Conservation (phyloP, 2,113 vertebrate species). For the Seriola quinqueradiata region DNA sequence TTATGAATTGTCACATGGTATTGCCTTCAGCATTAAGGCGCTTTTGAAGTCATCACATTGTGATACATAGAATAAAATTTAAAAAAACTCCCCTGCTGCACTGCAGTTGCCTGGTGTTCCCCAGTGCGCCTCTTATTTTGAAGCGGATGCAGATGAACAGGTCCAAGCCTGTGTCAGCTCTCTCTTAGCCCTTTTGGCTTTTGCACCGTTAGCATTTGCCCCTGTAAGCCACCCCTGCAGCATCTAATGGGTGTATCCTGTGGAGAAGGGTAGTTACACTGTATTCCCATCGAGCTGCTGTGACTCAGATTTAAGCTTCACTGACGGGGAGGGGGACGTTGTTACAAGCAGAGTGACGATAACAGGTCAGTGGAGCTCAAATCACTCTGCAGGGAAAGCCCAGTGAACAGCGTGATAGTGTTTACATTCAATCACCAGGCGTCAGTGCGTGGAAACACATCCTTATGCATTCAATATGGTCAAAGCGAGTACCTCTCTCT, state of each 20-base stretch:
- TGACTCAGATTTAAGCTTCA: slow-evolving; percentile 37
- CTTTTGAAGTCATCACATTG: slow-evolving; percentile 16
- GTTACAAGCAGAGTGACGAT: slow-evolving; percentile 17
- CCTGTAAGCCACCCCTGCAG: slow-evolving; percentile 27
- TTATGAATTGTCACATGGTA: slow-evolving; percentile 54
- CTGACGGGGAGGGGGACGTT: slow-evolving; percentile 20
- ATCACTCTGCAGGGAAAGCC: slow-evolving; percentile 14
- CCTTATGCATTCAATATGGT: slow-evolving; percentile 23
- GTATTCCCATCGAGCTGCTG: slow-evolving; percentile 38
- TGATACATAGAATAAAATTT: neutral
- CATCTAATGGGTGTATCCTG: slow-evolving; percentile 25
- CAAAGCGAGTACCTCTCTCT: slow-evolving; percentile 43
- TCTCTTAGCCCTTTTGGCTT: slow-evolving; percentile 12
- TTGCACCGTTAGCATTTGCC: slow-evolving; percentile 31
- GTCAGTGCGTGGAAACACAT: slow-evolving; percentile 17
- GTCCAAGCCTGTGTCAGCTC: slow-evolving; percentile 18
- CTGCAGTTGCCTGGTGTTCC: slow-evolving; percentile 18
- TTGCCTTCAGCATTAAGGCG: slow-evolving; percentile 49
- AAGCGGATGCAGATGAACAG: slow-evolving; percentile 20
- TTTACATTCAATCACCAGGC: slow-evolving; percentile 51
- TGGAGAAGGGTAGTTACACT: slow-evolving; percentile 29
- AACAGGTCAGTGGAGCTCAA: slow-evolving; percentile 52
- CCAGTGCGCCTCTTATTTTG: neutral
- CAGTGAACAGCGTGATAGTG: slow-evolving; percentile 36
- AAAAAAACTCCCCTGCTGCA: neutral